These are phyloP conservation scores for Neodiprion virginianus DNA, from an alignment of 1,140 invertebrate genomes.

Conservation along the genomic window DNA sequence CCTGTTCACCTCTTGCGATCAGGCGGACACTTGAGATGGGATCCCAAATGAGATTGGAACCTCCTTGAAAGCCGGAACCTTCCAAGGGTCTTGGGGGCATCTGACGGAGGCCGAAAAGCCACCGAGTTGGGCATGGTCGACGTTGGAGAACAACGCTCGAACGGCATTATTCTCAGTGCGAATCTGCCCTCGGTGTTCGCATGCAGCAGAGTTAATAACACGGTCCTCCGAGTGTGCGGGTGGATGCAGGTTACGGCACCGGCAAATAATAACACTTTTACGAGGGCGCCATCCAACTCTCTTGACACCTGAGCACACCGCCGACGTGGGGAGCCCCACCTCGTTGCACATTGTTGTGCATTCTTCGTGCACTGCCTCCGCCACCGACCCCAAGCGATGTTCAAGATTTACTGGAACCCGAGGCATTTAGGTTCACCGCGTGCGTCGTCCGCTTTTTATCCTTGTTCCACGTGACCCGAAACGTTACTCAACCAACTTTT, in stretches of 20 bases:
- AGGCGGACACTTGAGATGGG: neutral
- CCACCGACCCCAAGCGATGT: neutral
- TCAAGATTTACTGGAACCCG: no score
- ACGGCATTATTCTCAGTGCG: neutral
- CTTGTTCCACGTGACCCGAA: no score
- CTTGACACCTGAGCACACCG: constrained; percentile 4
- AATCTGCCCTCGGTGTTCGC: neutral
- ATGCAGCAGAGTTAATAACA: constrained; percentile 2
- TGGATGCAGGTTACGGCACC: neutral
- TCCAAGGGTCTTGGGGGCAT: neutral
- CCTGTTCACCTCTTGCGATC: neutral
- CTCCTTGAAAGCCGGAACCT: neutral
- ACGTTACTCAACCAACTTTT: no score
- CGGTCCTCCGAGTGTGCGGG: constrained; percentile 3
- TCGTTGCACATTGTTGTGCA: constrained; percentile 1
- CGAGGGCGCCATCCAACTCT: constrained; percentile 3
- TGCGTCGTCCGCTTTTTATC: no score
- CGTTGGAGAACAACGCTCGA: neutral
- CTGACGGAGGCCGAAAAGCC: neutral
- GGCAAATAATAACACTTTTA: constrained; percentile 5
- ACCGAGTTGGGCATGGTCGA: neutral
- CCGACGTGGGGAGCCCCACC: constrained; percentile 2
- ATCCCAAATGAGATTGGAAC: neutral
- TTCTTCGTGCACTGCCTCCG: neutral
- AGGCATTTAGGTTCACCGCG: no score